Percentiles rank a stretch among this genome's conserved stretches.
phyloP scores from a whole-genome alignment of 2,113 vertebrate genomes.

The Anoplopoma fimbria region DNA sequence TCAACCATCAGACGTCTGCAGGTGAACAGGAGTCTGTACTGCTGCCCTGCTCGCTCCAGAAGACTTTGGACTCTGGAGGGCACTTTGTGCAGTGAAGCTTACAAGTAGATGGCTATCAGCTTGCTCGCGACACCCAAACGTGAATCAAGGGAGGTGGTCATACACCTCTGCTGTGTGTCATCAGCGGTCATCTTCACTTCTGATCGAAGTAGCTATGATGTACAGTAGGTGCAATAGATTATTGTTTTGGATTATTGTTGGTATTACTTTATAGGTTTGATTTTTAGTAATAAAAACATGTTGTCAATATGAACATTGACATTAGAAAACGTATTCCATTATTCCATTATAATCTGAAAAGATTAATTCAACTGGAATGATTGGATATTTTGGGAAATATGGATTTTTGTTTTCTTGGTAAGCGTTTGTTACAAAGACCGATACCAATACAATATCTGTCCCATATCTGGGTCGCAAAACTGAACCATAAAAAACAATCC shows the following conservation, averaged over 20 bases:
- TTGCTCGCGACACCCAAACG: constrained; percentile 2
- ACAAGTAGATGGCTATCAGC: neutral
- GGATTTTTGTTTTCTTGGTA: neutral
- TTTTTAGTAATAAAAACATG: neutral
- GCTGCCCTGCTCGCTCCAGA: constrained; percentile 34
- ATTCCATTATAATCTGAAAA: neutral
- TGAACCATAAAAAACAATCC: too few species aligned
- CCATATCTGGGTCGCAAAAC: too few species aligned
- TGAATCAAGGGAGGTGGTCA: constrained; percentile 63
- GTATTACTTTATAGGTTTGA: too few species aligned
- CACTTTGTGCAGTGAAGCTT: constrained; percentile 21
- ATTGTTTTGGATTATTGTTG: neutral
- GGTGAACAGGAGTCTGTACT: constrained; percentile 14
- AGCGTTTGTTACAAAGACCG: neutral
- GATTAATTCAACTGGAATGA: neutral
- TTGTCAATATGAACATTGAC: neutral
- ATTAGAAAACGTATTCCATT: neutral
- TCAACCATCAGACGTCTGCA: constrained; percentile 26
- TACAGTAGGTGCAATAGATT: neutral
- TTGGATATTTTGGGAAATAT: neutral
- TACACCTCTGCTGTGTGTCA: constrained; percentile 72
- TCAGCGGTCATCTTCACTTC: neutral
- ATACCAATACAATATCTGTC: neutral
- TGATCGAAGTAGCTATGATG: constrained; percentile 1
- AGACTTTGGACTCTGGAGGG: constrained; percentile 64